phyloP scores from a whole-genome alignment of 92 coral and sea anemone species.

The Isaurus tuberculatus region DNA sequence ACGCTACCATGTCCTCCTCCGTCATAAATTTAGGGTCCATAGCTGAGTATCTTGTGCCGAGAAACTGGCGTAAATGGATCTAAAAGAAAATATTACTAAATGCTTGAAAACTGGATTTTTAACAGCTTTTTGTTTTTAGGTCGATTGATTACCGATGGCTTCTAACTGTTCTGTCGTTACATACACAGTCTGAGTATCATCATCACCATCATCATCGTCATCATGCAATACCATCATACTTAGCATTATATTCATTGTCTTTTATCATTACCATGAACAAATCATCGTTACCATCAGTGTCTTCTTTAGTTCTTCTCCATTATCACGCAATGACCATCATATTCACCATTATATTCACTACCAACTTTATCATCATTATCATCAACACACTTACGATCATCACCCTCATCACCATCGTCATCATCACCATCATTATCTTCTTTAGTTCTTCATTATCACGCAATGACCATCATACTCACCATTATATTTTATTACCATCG shows the following conservation, averaged over 20 bases:
- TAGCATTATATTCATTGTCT: not conserved
- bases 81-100: constrained; percentile 38
- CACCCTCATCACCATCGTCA: not conserved
- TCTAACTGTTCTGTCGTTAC: no score
- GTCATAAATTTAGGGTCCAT: constrained; percentile 89
- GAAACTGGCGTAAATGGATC: constrained; percentile 97
- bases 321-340: not conserved
- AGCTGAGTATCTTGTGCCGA: constrained; percentile 95
- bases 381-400: not conserved
- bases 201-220: not conserved
- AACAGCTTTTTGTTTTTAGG: not conserved
- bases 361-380: not conserved
- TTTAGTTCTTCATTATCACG: no score
- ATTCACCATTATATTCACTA: not conserved
- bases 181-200: no score
- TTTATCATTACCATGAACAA: not conserved
- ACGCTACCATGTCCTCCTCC: constrained; percentile 89
- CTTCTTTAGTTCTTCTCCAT: no score
- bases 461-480: not conserved
- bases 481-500: not conserved
- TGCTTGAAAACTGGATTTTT: no score
- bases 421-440: not conserved
- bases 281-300: not conserved
- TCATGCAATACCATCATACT: not conserved
- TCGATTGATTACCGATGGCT: no score